Percentiles rank a stretch among this genome's conserved stretches.
Conservation (phyloP, 2,113 vertebrate species). For the Rhadina sibilatrix region DNA sequence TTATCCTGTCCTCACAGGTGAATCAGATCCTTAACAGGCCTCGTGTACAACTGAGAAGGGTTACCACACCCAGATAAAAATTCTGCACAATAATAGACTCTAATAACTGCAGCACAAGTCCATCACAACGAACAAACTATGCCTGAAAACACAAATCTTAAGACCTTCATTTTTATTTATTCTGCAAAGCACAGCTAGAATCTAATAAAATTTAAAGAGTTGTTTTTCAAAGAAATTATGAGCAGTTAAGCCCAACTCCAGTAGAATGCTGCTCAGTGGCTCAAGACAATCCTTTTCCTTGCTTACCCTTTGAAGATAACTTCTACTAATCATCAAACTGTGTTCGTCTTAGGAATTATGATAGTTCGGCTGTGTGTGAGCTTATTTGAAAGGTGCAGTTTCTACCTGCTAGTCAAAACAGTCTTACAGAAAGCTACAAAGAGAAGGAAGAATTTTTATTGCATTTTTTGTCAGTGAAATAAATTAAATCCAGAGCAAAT, state of each 20-base stretch:
- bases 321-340: neutral
- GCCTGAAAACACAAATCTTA: neutral
- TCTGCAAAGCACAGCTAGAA: neutral
- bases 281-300: neutral
- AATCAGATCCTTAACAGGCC: neutral
- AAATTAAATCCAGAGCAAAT: slow-evolving; percentile 29
- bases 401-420: slow-evolving; percentile 28
- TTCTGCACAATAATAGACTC: neutral
- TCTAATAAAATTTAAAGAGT: neutral
- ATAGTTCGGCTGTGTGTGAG: neutral
- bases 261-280: neutral
- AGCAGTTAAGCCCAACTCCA: neutral
- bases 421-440: slow-evolving; percentile 1
- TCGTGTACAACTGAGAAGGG: neutral
- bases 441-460: slow-evolving; percentile 41
- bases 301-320: neutral
- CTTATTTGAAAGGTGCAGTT: neutral
- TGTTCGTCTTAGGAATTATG: slow-evolving; percentile 36
- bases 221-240: neutral
- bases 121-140: neutral
- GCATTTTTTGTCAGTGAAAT: slow-evolving; percentile 40
- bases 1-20: neutral
- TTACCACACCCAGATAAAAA: neutral
- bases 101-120: neutral
- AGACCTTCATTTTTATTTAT: neutral